A percentile compares a stretch with the other conserved stretches of the same genome.
Evolutionary conservation across 2,888 invertebrate genomes (phyloP).

Genomic region (Merodon equestris): DNA sequence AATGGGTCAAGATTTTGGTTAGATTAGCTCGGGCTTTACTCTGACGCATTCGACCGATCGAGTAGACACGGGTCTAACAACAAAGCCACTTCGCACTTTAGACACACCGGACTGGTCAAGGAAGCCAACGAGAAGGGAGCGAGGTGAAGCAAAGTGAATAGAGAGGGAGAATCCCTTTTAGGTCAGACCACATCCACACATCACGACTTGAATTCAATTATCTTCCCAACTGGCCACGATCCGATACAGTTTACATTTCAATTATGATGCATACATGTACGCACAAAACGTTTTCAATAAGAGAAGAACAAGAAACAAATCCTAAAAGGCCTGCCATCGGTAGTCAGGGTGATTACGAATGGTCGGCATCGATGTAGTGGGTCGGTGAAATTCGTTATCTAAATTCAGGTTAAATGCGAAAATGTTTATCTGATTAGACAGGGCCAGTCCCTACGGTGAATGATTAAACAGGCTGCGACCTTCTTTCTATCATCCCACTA

Average conservation of each 20-base stretch:
- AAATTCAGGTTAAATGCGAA: constrained; percentile 76
- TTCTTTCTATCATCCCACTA: background rate
- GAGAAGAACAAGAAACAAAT: constrained; percentile 44
- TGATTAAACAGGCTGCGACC: constrained; percentile 35
- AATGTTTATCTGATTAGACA: constrained; percentile 77
- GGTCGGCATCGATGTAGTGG: constrained; percentile 7
- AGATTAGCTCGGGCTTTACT: too few species aligned
- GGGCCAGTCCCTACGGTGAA: constrained; percentile 47
- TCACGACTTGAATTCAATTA: constrained; percentile 55
- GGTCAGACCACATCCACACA: too few species aligned
- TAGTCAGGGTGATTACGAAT: constrained; percentile 2
- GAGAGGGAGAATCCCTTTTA: too few species aligned
- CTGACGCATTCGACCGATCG: too few species aligned
- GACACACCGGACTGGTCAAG: too few species aligned
- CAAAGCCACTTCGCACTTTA: too few species aligned
- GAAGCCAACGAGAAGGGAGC: too few species aligned
- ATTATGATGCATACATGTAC: constrained; percentile 26
- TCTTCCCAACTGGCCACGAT: constrained; percentile 21
- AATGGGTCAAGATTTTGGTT: too few species aligned
- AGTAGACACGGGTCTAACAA: too few species aligned
- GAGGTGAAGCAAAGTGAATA: too few species aligned
- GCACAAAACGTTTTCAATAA: too few species aligned
- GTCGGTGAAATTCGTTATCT: constrained; percentile 72
- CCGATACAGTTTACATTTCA: constrained; percentile 65
- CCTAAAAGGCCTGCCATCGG: constrained; percentile 10